phyloP scores from a whole-genome alignment of 2,113 vertebrate species.

The Colossoma macropomum region DNA sequence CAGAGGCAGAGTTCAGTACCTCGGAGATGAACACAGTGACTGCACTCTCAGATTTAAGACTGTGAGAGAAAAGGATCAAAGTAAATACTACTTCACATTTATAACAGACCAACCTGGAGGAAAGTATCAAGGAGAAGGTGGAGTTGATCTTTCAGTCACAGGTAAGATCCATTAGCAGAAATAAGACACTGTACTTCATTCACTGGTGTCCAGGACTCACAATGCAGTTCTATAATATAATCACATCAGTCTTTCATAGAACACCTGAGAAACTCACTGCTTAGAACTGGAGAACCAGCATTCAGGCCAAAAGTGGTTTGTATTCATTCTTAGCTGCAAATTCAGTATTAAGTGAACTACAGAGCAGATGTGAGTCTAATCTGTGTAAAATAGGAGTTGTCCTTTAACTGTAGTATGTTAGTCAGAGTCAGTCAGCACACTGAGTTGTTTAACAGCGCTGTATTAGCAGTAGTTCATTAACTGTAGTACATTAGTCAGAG shows the following conservation, averaged over 20 bases:
- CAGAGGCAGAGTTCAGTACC: neutral
- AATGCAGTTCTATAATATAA: neutral
- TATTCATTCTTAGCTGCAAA: too few species aligned
- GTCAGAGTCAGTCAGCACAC: too few species aligned
- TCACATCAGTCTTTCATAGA: neutral
- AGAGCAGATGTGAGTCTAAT: too few species aligned
- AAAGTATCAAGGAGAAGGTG: neutral
- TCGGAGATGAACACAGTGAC: neutral
- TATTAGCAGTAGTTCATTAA: too few species aligned
- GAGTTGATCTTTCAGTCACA: neutral
- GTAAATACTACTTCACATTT: neutral
- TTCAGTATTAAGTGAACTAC: too few species aligned
- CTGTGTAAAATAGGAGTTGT: too few species aligned
- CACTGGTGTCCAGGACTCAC: neutral
- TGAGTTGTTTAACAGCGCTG: too few species aligned
- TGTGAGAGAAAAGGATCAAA: neutral
- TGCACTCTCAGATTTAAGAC: neutral
- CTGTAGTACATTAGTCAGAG: too few species aligned
- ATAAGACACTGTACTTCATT: slow-evolving; percentile 15
- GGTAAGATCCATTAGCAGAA: neutral
- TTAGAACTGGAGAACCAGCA: too few species aligned
- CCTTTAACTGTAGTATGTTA: too few species aligned
- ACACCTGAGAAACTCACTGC: too few species aligned
- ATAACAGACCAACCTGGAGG: neutral
- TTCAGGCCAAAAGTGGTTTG: too few species aligned